phyloP scores from a whole-genome alignment of 2,888 invertebrate genomes.

The Polydrusus cervinus region DNA sequence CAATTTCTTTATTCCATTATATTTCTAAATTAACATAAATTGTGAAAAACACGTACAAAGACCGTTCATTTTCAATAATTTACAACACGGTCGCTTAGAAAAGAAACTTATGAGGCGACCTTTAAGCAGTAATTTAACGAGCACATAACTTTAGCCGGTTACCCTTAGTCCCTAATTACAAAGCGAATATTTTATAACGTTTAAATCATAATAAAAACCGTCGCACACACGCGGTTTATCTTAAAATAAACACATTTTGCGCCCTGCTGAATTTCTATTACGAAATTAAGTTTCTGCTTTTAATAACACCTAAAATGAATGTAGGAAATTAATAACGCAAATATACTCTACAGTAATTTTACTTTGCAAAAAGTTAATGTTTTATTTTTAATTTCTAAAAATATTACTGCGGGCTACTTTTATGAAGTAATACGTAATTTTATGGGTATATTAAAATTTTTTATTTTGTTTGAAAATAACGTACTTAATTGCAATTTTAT shows the following conservation, averaged over 20 bases:
- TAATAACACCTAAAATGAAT: slow-evolving; percentile 48
- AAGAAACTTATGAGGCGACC: slow-evolving; percentile 41
- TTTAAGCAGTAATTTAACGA: slow-evolving; percentile 42
- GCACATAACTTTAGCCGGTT: slow-evolving; percentile 41
- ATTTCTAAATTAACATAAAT: not conserved
- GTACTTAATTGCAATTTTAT: too few species aligned
- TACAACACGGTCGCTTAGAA: slow-evolving; percentile 13
- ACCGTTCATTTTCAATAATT: slow-evolving; percentile 34
- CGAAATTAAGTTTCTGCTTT: slow-evolving; percentile 56
- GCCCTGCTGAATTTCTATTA: slow-evolving; percentile 58
- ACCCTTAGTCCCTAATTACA: slow-evolving; percentile 47
- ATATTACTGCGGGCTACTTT: too few species aligned
- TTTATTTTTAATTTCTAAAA: slow-evolving; percentile 2
- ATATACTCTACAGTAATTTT: slow-evolving; percentile 14
- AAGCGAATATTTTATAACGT: slow-evolving; percentile 46
- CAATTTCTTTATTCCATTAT: too few species aligned
- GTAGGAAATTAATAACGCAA: slow-evolving; percentile 47
- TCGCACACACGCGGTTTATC: slow-evolving; percentile 51
- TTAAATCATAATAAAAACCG: slow-evolving; percentile 56
- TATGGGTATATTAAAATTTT: too few species aligned
- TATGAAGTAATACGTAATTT: too few species aligned
- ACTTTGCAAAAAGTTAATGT: not conserved
- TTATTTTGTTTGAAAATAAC: too few species aligned
- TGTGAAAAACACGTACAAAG: slow-evolving; percentile 11
- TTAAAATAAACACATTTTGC: slow-evolving; percentile 59